A percentile compares a stretch with the other conserved stretches of the same genome.
phyloP scores from a whole-genome alignment of 2,797 vertebrate species.

The Triplophysa bombifrons region DNA sequence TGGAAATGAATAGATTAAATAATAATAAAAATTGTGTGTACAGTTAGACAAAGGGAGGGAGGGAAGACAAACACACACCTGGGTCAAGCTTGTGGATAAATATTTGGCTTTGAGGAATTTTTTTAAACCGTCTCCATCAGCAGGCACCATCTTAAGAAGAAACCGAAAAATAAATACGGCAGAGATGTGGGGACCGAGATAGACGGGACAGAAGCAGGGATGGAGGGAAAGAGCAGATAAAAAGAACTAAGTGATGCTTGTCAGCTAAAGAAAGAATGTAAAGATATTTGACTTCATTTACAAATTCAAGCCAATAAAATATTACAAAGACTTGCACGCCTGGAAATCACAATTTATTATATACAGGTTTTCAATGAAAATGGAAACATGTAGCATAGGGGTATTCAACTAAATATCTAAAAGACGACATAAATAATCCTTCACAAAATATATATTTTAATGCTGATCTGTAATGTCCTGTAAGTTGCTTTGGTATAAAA shows the following conservation, averaged over 20 bases:
- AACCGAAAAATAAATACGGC: slow-evolving; percentile 38
- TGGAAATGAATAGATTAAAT: not conserved
- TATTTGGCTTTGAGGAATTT: slow-evolving; percentile 45
- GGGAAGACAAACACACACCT: slow-evolving; percentile 36
- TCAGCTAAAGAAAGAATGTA: not conserved
- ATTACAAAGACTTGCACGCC: not conserved
- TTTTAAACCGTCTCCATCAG: slow-evolving; percentile 44
- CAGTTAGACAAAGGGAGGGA: not conserved
- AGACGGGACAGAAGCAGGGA: not conserved
- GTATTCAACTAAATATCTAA: too few species aligned
- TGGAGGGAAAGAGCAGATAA: slow-evolving; percentile 6
- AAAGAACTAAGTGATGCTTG: slow-evolving; percentile 13
- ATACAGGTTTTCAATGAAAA: not conserved
- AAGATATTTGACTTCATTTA: slow-evolving; percentile 4
- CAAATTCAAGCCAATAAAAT: not conserved
- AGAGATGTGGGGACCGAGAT: slow-evolving; percentile 11
- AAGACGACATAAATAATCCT: too few species aligned
- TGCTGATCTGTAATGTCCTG: too few species aligned
- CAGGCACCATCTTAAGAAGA: slow-evolving; percentile 47
- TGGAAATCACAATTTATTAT: not conserved
- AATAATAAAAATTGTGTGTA: not conserved
- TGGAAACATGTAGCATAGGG: not conserved
- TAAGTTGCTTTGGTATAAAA: too few species aligned
- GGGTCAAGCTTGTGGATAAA: slow-evolving; percentile 63
- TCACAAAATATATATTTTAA: too few species aligned